These are phyloP conservation scores for Oophaga sylvatica DNA, from an alignment of 2,797 vertebrate genomes.

Conservation along the genomic window DNA sequence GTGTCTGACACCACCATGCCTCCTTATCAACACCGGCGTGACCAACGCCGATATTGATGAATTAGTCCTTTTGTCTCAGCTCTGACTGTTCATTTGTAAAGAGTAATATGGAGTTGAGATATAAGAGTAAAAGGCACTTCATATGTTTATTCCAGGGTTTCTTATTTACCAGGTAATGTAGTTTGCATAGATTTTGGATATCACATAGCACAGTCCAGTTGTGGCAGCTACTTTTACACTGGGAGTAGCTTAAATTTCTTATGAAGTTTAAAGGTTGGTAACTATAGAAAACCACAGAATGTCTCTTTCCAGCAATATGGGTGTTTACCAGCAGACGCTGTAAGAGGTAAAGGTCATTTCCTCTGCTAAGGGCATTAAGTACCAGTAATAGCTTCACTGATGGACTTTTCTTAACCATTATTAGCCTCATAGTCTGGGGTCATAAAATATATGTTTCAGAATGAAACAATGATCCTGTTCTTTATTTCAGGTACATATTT, in stretches of 20 bases:
- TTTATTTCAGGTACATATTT: background rate
- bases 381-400: conserved; percentile 20
- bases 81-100: too few species aligned
- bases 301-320: conserved; percentile 31
- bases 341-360: conserved; percentile 28
- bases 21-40: too few species aligned
- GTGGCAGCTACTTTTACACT: background rate
- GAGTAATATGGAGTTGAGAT: too few species aligned
- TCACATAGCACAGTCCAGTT: background rate
- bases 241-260: conserved; percentile 12
- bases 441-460: background rate
- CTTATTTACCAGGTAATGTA: background rate
- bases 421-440: background rate
- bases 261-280: conserved; percentile 31
- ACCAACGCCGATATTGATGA: too few species aligned
- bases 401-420: background rate
- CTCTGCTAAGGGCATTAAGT: conserved; percentile 35
- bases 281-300: conserved; percentile 38
- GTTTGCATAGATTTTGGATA: background rate
- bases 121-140: too few species aligned
- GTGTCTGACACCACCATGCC: too few species aligned
- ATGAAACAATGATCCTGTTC: background rate
- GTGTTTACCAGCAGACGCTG: conserved; percentile 30
- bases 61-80: too few species aligned
- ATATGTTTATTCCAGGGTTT: too few species aligned